These are phyloP conservation scores for Drosophila neutralis DNA, from an alignment of 2,888 invertebrate species.

Conservation along the genomic window DNA sequence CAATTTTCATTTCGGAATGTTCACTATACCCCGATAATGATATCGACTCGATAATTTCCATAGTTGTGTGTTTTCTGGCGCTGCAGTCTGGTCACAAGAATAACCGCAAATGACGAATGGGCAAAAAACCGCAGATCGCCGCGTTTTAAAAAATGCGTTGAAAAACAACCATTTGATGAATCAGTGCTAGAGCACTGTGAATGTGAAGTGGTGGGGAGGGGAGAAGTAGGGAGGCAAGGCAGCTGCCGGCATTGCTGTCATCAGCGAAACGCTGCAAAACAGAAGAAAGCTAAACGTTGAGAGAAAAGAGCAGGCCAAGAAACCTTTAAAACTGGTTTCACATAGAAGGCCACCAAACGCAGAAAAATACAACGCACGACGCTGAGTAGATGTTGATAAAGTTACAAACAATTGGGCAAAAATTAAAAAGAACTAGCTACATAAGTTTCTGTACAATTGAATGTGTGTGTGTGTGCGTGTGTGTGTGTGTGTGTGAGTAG, in stretches of 20 bases:
- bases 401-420: constrained; percentile 55
- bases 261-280: constrained; percentile 71
- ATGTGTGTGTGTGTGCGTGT: background rate
- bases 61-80: constrained; percentile 12
- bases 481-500: constrained; percentile 7
- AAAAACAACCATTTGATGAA: constrained; percentile 54
- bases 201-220: background rate
- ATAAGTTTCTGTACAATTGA: constrained; percentile 1
- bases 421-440: constrained; percentile 46
- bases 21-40: background rate
- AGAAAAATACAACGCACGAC: constrained; percentile 20
- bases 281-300: constrained; percentile 72
- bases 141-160: constrained; percentile 38
- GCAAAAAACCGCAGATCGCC: constrained; percentile 22
- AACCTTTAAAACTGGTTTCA: constrained; percentile 73
- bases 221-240: background rate
- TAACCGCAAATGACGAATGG: constrained; percentile 43
- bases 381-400: constrained; percentile 48
- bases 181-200: constrained; percentile 40
- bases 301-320: constrained; percentile 64
- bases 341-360: constrained; percentile 68
- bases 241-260: constrained; percentile 70
- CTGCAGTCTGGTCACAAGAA: constrained; percentile 4
- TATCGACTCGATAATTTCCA: constrained; percentile 2
- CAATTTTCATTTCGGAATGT: background rate